These are phyloP conservation scores for Panthera tigris DNA, from an alignment of 2,113 vertebrate genomes.

Conservation along the genomic window DNA sequence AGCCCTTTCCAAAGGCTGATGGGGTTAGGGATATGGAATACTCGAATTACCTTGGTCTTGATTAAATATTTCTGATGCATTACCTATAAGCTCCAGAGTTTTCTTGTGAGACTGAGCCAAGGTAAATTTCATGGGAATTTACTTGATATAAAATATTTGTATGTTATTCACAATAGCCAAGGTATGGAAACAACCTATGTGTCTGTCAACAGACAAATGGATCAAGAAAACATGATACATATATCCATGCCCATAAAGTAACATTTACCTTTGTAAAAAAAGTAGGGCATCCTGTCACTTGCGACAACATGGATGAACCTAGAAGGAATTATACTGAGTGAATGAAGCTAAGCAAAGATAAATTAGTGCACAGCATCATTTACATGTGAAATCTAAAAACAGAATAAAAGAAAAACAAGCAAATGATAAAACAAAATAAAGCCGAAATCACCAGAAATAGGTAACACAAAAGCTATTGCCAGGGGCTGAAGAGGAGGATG, in stretches of 20 bases:
- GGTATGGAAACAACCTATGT: background rate
- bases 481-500: background rate
- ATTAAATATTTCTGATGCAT: background rate
- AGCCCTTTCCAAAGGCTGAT: background rate
- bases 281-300: background rate
- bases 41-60: background rate
- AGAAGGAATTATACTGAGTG: background rate
- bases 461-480: background rate
- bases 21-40: background rate
- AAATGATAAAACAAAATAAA: background rate
- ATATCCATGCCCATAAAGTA: background rate
- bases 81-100: background rate
- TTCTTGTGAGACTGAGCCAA: background rate
- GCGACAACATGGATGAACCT: background rate
- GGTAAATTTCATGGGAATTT: background rate
- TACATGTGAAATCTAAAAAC: background rate
- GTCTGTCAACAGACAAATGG: background rate
- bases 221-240: background rate
- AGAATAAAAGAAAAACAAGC: background rate
- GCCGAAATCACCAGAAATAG: background rate
- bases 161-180: background rate
- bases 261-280: background rate
- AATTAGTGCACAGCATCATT: background rate
- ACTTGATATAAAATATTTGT: background rate
- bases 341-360: background rate